Percentiles rank a stretch among this genome's conserved stretches.
Evolutionary conservation across 2,888 invertebrate species (phyloP).

Genomic region (Drosophila greeni): DNA sequence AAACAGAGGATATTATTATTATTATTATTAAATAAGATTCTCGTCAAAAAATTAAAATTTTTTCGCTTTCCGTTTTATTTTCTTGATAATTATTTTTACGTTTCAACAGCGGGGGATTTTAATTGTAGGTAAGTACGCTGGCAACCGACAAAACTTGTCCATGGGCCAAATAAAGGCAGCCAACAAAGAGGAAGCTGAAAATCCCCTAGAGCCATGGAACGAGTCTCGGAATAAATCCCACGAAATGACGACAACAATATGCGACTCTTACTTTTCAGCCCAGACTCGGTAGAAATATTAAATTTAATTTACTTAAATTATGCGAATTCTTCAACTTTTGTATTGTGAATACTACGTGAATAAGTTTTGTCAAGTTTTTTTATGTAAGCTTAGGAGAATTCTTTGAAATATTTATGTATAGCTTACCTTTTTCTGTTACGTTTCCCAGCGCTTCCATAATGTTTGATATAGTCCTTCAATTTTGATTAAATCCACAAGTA

Average conservation of each 20-base stretch:
- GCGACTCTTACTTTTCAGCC: slow-evolving; percentile 26
- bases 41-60: slow-evolving; percentile 27
- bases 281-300: neutral
- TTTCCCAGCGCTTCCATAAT: neutral
- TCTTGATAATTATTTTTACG: slow-evolving; percentile 55
- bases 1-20: slow-evolving; percentile 59
- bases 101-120: slow-evolving; percentile 48
- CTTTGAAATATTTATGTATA: neutral
- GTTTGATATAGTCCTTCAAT: too few species aligned
- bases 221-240: slow-evolving; percentile 29
- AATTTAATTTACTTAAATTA: slow-evolving; percentile 26
- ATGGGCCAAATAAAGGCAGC: slow-evolving; percentile 36
- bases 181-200: slow-evolving; percentile 37
- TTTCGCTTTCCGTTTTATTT: slow-evolving; percentile 37
- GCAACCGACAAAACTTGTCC: slow-evolving; percentile 41
- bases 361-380: neutral
- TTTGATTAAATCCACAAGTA: neutral
- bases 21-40: slow-evolving; percentile 48
- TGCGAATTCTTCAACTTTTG: slow-evolving; percentile 4
- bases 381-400: neutral
- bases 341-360: neutral
- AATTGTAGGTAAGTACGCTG: slow-evolving; percentile 50
- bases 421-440: neutral
- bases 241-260: slow-evolving; percentile 49
- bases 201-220: slow-evolving; percentile 33